A percentile compares a stretch with the other conserved stretches of the same genome.
Conservation (phyloP, 1,140 invertebrate species). For the Anagrus nilaparvatae region DNA sequence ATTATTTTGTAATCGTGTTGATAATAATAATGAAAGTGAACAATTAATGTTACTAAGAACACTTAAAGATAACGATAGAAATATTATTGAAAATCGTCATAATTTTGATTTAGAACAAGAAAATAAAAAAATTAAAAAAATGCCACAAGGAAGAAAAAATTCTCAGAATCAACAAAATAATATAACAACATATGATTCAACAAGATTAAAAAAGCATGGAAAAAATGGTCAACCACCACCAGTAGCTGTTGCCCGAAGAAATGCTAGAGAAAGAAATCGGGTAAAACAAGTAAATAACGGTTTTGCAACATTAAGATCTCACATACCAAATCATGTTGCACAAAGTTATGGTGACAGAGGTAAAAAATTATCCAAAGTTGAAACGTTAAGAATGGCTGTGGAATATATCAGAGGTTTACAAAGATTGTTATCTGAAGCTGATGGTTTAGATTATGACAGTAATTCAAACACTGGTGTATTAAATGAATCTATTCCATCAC, state of each 20-base stretch:
- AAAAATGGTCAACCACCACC: constrained; percentile 52
- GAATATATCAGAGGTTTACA: constrained; percentile 86
- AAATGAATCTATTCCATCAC: constrained; percentile 29
- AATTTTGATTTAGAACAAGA: too few relatives aligned
- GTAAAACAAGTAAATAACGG: constrained; percentile 88
- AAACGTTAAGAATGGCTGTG: constrained; percentile 85
- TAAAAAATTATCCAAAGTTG: constrained; percentile 92
- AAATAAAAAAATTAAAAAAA: too few relatives aligned
- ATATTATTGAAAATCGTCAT: constrained; percentile 37
- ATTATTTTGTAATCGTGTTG: too few relatives aligned
- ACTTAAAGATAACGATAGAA: constrained; percentile 37
- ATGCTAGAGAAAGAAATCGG: constrained; percentile 86
- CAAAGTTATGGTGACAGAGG: constrained; percentile 55
- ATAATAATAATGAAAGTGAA: too few relatives aligned
- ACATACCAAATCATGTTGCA: constrained; percentile 70
- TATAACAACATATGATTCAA: constrained; percentile 36
- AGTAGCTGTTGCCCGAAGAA: constrained; percentile 77
- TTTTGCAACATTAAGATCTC: constrained; percentile 74
- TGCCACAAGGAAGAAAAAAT: too few relatives aligned
- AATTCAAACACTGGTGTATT: too few relatives aligned
- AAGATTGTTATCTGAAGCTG: constrained; percentile 53
- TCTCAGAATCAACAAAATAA: constrained; percentile 21
- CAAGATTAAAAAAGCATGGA: constrained; percentile 38
- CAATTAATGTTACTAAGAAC: constrained; percentile 36
- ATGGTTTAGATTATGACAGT: constrained; percentile 38